Percentiles rank a stretch among this genome's conserved stretches.
Conservation (phyloP, 2,797 vertebrate species). For the Neomorphus geoffroyi region DNA sequence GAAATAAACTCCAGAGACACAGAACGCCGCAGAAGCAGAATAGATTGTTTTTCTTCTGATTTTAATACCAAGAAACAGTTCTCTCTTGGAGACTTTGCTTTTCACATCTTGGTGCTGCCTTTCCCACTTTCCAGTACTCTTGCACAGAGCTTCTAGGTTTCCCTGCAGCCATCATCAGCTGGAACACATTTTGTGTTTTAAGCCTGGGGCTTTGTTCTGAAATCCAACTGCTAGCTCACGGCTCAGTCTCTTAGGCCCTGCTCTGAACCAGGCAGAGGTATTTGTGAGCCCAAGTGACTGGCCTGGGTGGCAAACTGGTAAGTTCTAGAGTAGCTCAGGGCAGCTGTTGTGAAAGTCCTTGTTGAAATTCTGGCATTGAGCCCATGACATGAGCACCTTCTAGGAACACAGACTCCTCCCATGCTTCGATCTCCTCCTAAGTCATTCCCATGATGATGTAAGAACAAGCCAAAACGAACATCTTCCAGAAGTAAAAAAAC, state of each 20-base stretch:
- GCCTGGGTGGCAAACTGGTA: neutral
- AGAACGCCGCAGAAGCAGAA: neutral
- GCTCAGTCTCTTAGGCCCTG: neutral
- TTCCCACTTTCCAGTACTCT: neutral
- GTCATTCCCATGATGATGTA: neutral
- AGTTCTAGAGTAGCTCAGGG: neutral
- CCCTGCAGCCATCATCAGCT: neutral
- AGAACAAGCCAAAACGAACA: neutral
- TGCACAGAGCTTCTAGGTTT: neutral
- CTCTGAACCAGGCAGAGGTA: neutral
- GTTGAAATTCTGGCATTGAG: neutral
- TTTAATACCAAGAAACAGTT: neutral
- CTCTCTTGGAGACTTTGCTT: neutral
- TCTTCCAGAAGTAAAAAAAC: neutral
- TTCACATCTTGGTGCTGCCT: neutral
- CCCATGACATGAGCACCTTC: neutral
- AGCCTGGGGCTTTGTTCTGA: neutral
- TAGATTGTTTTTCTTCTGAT: neutral
- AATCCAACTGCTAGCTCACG: neutral
- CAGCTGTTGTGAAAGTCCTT: neutral
- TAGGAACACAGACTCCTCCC: neutral
- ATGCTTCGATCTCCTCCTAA: neutral
- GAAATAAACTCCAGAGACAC: neutral
- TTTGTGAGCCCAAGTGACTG: neutral
- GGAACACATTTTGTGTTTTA: neutral